These are phyloP conservation scores for Myanophis thanlyinensis DNA, from an alignment of 2,113 vertebrate genomes.

Conservation along the genomic window DNA sequence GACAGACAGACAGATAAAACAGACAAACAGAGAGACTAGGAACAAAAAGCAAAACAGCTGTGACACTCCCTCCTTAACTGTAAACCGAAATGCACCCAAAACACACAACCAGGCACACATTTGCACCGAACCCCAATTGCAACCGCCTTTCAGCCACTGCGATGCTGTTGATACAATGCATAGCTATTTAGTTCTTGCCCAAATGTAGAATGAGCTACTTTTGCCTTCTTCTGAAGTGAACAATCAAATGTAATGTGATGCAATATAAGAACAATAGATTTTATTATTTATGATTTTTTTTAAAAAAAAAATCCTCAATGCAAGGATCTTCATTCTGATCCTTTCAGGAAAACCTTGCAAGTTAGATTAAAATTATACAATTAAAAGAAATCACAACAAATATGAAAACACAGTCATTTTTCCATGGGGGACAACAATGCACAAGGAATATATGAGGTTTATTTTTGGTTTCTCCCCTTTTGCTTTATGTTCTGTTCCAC, in stretches of 20 bases:
- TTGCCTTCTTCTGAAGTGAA: neutral
- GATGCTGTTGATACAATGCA: neutral
- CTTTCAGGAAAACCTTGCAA: neutral
- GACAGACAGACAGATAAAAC: too few species aligned
- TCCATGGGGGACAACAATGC: neutral
- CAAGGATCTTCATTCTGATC: neutral
- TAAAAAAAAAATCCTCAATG: neutral
- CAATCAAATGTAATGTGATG: neutral
- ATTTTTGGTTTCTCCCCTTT: neutral
- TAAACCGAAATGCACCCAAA: neutral
- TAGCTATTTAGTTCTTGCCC: neutral
- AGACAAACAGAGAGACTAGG: neutral
- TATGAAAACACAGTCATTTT: neutral
- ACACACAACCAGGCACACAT: conserved; percentile 20
- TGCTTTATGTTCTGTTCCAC: neutral
- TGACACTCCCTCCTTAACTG: neutral
- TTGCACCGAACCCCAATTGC: conserved; percentile 5
- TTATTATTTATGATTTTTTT: neutral
- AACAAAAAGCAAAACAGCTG: conserved; percentile 22
- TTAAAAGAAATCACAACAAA: neutral
- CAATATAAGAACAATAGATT: too few species aligned
- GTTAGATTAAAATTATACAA: neutral
- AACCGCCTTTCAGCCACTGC: neutral
- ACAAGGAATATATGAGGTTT: neutral
- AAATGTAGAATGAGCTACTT: neutral